Evolutionary conservation across 1,140 invertebrate species (phyloP).

Genomic region (Aricia agestis): DNA sequence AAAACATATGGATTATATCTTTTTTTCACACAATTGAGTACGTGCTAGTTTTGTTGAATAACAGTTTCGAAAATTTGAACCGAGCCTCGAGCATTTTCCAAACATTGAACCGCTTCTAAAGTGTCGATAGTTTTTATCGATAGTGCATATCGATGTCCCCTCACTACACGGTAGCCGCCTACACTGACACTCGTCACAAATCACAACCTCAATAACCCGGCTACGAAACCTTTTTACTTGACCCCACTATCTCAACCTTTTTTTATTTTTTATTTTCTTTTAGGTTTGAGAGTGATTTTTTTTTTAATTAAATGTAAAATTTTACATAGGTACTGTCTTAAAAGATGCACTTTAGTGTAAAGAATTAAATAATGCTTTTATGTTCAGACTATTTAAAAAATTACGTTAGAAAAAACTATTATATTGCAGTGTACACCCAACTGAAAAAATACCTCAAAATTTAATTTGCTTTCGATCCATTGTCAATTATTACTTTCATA

Average conservation of each 20-base stretch:
- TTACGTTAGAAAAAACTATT: no score
- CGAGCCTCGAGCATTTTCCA: background rate
- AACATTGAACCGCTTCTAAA: background rate
- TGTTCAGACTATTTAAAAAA: no score
- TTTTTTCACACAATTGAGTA: background rate
- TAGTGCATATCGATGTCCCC: conserved; percentile 17
- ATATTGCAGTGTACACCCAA: no score
- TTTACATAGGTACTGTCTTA: no score
- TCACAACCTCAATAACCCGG: conserved; percentile 39
- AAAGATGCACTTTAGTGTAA: no score
- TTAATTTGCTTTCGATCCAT: no score
- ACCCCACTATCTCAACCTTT: background rate
- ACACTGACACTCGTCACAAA: conserved; percentile 52
- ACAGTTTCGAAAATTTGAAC: background rate
- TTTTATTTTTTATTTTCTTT: background rate
- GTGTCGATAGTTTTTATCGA: background rate
- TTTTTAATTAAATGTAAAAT: no score
- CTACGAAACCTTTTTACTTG: conserved; percentile 3
- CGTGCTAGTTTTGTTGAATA: background rate
- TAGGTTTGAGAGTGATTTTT: no score
- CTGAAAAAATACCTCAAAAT: no score
- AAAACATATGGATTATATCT: no score
- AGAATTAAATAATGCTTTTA: no score
- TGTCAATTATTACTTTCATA: background rate
- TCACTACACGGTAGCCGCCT: conserved; percentile 55